These are phyloP conservation scores for Pinctada fucata DNA, from an alignment of 2,888 invertebrate genomes.

Conservation along the genomic window DNA sequence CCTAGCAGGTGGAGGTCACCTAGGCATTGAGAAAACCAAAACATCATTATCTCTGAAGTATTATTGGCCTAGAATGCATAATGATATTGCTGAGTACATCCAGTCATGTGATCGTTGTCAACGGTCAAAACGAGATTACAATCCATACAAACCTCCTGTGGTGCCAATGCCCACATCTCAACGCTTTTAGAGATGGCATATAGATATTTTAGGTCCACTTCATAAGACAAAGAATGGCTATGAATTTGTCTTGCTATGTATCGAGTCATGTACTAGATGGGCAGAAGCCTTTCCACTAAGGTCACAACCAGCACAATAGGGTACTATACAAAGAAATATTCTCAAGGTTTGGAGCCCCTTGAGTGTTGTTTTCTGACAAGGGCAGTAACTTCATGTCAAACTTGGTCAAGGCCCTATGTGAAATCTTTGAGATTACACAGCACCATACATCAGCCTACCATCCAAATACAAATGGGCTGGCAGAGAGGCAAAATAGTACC, in stretches of 20 bases:
- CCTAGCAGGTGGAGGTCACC: slow-evolving; percentile 34
- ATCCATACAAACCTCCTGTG: slow-evolving; percentile 15
- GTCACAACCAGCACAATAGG: slow-evolving; percentile 28
- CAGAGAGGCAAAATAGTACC: slow-evolving; percentile 42
- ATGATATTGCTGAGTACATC: slow-evolving; percentile 28
- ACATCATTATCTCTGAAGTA: slow-evolving; percentile 24
- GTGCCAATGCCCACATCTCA: slow-evolving; percentile 4
- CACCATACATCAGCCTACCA: slow-evolving; percentile 36
- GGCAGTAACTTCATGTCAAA: slow-evolving; percentile 51
- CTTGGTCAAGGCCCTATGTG: slow-evolving; percentile 47
- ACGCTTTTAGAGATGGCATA: slow-evolving; percentile 34
- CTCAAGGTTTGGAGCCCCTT: slow-evolving; percentile 45
- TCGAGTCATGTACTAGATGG: slow-evolving; percentile 5
- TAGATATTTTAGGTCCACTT: slow-evolving; percentile 45
- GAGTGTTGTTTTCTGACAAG: slow-evolving; percentile 38
- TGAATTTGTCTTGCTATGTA: slow-evolving; percentile 12
- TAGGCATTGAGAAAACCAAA: slow-evolving; percentile 27
- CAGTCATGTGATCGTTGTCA: slow-evolving; percentile 32
- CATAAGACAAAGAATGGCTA: slow-evolving; percentile 14
- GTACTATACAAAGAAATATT: slow-evolving; percentile 40
- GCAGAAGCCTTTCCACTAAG: slow-evolving; percentile 29
- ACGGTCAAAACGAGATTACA: slow-evolving; percentile 16
- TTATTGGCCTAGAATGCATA: slow-evolving; percentile 36
- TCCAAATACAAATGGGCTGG: slow-evolving; percentile 44
- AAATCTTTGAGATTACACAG: slow-evolving; percentile 36